A percentile compares a stretch with the other conserved stretches of the same genome.
These are phyloP conservation scores for Myxocyprinus asiaticus DNA, from an alignment of 2,113 vertebrate species.

Conservation along the genomic window DNA sequence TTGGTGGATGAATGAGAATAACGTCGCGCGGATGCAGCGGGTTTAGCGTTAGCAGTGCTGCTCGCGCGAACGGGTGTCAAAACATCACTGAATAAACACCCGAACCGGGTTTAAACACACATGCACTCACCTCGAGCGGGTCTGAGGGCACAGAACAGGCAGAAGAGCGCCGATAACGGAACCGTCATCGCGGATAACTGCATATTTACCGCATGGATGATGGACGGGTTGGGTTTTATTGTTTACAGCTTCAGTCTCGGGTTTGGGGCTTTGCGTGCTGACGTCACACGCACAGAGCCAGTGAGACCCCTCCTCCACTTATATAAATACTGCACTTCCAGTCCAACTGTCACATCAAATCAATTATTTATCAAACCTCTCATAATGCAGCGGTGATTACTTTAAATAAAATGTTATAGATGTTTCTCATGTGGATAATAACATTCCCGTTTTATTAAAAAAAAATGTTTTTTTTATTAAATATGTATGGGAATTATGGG, in stretches of 20 bases:
- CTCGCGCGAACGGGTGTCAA: slow-evolving; percentile 50
- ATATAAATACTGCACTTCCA: background rate
- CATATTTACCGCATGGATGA: slow-evolving; percentile 75
- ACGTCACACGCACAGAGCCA: slow-evolving; percentile 67
- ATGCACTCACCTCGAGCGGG: slow-evolving; percentile 70
- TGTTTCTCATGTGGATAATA: too few species aligned
- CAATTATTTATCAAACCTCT: too few species aligned
- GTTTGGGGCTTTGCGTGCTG: slow-evolving; percentile 59
- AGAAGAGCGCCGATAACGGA: slow-evolving; percentile 61
- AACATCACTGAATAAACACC: slow-evolving; percentile 53
- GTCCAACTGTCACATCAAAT: background rate
- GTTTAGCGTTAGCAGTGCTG: slow-evolving; percentile 48
- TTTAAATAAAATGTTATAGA: too few species aligned
- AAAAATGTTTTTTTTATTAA: too few species aligned
- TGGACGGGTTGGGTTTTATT: slow-evolving; percentile 75
- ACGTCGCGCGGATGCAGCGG: slow-evolving; percentile 47
- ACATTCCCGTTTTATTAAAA: too few species aligned
- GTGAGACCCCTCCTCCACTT: slow-evolving; percentile 20
- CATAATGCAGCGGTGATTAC: too few species aligned
- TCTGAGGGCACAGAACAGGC: slow-evolving; percentile 59
- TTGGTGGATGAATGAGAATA: background rate
- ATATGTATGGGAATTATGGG: too few species aligned
- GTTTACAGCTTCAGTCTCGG: slow-evolving; percentile 76
- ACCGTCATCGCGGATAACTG: slow-evolving; percentile 68
- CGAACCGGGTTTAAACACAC: slow-evolving; percentile 31